Evolutionary conservation across 1,140 invertebrate genomes (phyloP), one percentile per base, ranked within the genome.

Genomic region (Pseudomyrmex cubaensis): DNA sequence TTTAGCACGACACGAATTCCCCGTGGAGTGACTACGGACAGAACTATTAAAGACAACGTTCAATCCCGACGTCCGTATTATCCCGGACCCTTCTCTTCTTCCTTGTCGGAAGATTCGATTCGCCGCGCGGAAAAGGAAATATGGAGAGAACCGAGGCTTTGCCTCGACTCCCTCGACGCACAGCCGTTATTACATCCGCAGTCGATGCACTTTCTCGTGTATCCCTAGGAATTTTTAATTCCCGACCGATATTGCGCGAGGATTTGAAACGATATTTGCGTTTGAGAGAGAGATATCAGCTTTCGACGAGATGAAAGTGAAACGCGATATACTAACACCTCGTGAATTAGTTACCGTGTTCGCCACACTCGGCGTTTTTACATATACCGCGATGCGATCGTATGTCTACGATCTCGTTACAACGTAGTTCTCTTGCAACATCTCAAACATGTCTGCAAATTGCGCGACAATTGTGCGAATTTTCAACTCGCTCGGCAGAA

Each of bases 1-100:
- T 87, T 87, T 87, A 87, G 76, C 50, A 56, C 54, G 74, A 84
- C 74, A 67, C 78, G 83, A 87, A 87, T 64, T 74, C 63, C 50
- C 73, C 35, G 22, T 56, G 66, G 61, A 84, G 52, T 57, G 69
- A 46, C 9, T 44, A 44, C 13, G 35, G 56, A 44, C 0, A 25
- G 35, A 20, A 70, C 50, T 12, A 52, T 25, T 44, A 66, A 87
- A 86, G 78, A 56, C 48, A 35, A 50, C 20, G 52, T 50, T 56
- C 20, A 56, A 17, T 22, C 17, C 15, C 17, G 9, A 2, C n/a
- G 15, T 48, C 44, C 22, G 15, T 35, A 35, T 12, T 4, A 52
- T 10, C 12, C 20, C 9, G n/a, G 8, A 20, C 54, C 13, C 46
- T 52, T 70, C 64, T 35, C 35, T 35, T 35, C 35, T 35, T 35